Conservation (phyloP, 2,888 invertebrate species). For the Chouioia cunea region DNA sequence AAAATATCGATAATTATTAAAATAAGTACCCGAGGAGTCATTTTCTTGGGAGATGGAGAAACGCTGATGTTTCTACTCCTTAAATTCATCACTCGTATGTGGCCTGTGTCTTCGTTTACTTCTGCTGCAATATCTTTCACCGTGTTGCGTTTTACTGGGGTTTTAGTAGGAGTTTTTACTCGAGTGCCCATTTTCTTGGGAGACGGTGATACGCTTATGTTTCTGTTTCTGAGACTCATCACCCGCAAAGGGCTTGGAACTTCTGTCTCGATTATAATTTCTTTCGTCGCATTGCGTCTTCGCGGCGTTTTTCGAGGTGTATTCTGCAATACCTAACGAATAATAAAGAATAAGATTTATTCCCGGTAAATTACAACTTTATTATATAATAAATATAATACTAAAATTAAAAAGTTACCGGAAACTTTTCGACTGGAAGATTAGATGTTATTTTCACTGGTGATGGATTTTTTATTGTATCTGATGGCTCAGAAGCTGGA, state of each 20-base stretch:
- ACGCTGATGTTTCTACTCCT: conserved; percentile 10
- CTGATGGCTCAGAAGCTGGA: not conserved
- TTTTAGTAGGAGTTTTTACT: conserved; percentile 3
- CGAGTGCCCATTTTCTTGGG: not conserved
- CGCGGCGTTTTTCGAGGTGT: conserved; percentile 6
- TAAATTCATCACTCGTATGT: conserved; percentile 14
- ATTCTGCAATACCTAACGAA: conserved; percentile 1
- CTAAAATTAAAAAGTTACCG: not conserved
- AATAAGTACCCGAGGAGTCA: conserved; percentile 26
- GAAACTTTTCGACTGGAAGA: no score
- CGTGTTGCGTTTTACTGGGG: not conserved
- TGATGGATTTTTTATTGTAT: conserved; percentile 8
- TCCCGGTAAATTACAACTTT: not conserved
- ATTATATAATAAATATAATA: not conserved
- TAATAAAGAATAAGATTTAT: not conserved
- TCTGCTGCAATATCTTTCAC: not conserved
- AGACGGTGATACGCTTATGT: no score
- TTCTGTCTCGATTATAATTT: not conserved
- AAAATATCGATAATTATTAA: not conserved
- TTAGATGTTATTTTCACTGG: no score
- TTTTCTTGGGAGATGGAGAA: conserved; percentile 29
- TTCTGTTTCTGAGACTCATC: not conserved
- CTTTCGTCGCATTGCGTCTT: not conserved
- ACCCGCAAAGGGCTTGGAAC: conserved; percentile 3
- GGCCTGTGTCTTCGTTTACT: not conserved